Evolutionary conservation across 1,140 invertebrate genomes (phyloP), one percentile per base, ranked within the genome.

Genomic region (Neodiprion fabricii): DNA sequence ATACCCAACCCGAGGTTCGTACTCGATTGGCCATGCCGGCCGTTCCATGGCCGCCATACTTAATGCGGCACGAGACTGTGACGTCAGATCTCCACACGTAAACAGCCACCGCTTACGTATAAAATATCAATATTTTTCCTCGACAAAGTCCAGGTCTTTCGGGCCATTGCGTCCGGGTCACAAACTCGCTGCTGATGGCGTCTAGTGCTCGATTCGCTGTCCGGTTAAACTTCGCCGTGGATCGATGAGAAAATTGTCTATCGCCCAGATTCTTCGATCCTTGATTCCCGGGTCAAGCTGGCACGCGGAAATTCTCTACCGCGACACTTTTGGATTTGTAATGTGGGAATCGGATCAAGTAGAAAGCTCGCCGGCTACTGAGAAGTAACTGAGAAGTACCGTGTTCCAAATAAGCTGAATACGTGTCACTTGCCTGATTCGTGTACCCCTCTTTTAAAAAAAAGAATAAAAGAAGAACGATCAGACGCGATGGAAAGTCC

Each of bases 61-160:
- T 77, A 77, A 79, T 80, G 78, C 78, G 76, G 74, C 79, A 80
- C 78, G 79, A 79, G 72, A 78, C 72, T 77, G 28, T 70, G 67
- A 70, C 74, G 72, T 77, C 74, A 71, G 48, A n/a, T 53, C 23
- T 74, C 5, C 53, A 61, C 53, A 78, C 76, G 76, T 79, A 69
- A 72, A 79, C 70, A 49, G 74, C 71, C 72, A 61, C 74, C 70
- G 67, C 68, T 70, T 67, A 67, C 74, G 48, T 74, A 79, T 79
- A 77, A 79, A 80, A 82, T 77, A 82, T 82, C 76, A 74, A 82
- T 80, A 80, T 78, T 78, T 82, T 82, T 78, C 72, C 49, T 49
- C 68, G 11, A 8, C 53, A 40, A 40, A 40, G 53, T 61, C 53
- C 53, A 61, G 53, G 53, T 61, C n/a, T 12, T 17, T 17, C 11